Percentiles rank a stretch among this genome's conserved stretches.
Conservation (phyloP, 2,113 vertebrate genomes). For the Prochilodus magdalenae region DNA sequence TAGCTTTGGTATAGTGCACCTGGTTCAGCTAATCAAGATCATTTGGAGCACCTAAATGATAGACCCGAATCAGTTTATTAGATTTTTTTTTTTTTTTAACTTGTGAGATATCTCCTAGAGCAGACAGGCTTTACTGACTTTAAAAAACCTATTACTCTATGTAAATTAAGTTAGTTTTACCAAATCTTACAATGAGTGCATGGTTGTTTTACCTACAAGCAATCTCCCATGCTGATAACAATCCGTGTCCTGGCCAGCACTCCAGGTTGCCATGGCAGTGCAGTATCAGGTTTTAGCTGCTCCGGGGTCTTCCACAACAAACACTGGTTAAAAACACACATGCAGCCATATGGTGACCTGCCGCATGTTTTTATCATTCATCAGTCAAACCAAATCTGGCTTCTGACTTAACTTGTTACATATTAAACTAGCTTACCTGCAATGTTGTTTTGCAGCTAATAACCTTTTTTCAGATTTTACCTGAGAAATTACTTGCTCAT, state of each 20-base stretch:
- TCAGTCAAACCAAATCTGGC: conserved; percentile 13
- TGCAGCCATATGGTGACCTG: conserved; percentile 76
- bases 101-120: neutral
- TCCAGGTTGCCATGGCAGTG: conserved; percentile 76
- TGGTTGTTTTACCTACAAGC: conserved; percentile 13
- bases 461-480: neutral
- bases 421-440: neutral
- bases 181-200: conserved; percentile 8
- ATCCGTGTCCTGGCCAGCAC: conserved; percentile 65
- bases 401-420: neutral
- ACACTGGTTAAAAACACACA: conserved; percentile 64
- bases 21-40: too few relatives aligned
- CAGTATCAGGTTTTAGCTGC: conserved; percentile 75
- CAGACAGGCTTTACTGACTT: neutral
- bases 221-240: conserved; percentile 44
- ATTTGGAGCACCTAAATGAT: neutral
- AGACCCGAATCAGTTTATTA: neutral
- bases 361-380: conserved; percentile 66
- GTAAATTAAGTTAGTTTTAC: neutral
- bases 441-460: neutral
- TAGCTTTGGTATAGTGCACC: neutral
- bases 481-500: neutral
- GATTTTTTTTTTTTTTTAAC: neutral
- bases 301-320: conserved; percentile 66
- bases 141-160: neutral